Evolutionary conservation across 2,888 invertebrate species (phyloP), one percentile per base, ranked within the genome.

Genomic region (Chouioia cunea): DNA sequence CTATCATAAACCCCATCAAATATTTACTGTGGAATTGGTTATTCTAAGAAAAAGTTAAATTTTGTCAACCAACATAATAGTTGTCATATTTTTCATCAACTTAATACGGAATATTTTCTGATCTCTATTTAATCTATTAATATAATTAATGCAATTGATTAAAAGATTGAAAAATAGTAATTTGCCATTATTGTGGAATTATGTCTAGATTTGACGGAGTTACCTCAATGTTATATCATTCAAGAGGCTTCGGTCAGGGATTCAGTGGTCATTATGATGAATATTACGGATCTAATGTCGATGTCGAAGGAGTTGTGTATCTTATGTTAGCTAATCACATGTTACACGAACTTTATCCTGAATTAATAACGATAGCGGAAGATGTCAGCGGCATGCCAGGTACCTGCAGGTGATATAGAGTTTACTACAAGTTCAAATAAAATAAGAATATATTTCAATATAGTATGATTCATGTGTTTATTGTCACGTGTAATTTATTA

Each of bases 361-460:
- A 93, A 69, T 88, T 91, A 6, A 90, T 96, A 70, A 98, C 99
- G n/a, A 95, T 99, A 79, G 99, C 99, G 22, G 99, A 99, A 90
- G 97, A 99, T 86, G 99, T 99, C 0, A 98, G 97, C 14, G 99
- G 99, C 48, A 99, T 99, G 99, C 99, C 99, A 2, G 97, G 93
- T 0, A 89, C 96, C 4, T 98, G 99, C 78, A 80, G 84, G 84
- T 84, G 76, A 66, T 12, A 60, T 6, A 27, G 10, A 36, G 10
- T 63, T 46, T 44, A 27, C 6, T 27, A 27, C 3, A 3, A 27
- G 3, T 27, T 27, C 27, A 27, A 27, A 6, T 27, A 27, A 27
- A 27, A 6, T 4, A 27, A 27, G 27, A 27, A 27, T 4, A 27
- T 27, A 27, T 27, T 27, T 27, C 27, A n/a, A n/a, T n/a, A n/a